phyloP scores from a whole-genome alignment of 2,113 vertebrate species.

The Hippocampus abdominalis region DNA sequence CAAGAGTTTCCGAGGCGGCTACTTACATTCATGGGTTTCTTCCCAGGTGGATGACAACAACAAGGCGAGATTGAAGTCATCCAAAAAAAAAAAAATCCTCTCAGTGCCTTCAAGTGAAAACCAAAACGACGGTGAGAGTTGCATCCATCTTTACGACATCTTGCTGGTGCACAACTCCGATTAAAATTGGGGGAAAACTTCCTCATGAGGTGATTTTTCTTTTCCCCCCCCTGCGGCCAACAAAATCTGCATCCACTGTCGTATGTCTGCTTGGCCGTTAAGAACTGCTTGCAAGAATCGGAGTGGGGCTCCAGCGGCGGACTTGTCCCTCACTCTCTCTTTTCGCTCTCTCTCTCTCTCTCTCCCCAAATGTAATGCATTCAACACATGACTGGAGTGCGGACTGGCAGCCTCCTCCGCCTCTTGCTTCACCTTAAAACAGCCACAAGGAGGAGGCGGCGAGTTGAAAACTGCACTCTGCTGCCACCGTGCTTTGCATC shows the following conservation, averaged over 20 bases:
- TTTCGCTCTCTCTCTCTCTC: neutral
- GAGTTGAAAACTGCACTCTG: constrained; percentile 62
- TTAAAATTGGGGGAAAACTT: neutral
- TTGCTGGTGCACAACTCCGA: neutral
- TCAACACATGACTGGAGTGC: constrained; percentile 63
- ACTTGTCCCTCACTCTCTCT: constrained; percentile 42
- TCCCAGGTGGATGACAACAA: constrained; percentile 20
- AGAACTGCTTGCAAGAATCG: constrained; percentile 43
- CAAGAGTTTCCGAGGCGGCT: neutral
- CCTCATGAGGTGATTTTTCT: neutral
- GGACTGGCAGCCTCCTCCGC: constrained; percentile 41
- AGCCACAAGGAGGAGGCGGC: constrained; percentile 31
- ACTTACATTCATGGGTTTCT: constrained; percentile 75
- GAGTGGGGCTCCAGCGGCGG: constrained; percentile 31
- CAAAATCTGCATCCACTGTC: constrained; percentile 25
- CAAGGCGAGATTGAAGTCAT: neutral
- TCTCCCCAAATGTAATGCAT: constrained; percentile 56
- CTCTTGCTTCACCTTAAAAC: constrained; percentile 22
- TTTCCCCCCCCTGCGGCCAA: too few species aligned
- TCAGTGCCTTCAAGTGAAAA: constrained; percentile 30
- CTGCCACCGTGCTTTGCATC: constrained; percentile 69
- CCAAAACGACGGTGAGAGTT: constrained; percentile 35
- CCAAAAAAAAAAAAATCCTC: constrained; percentile 10
- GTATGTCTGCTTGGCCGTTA: constrained; percentile 2
- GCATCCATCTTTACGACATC: constrained; percentile 62